These are phyloP conservation scores for Eulemur mongoz DNA, from an alignment of 2,797 vertebrate genomes.

Conservation along the genomic window DNA sequence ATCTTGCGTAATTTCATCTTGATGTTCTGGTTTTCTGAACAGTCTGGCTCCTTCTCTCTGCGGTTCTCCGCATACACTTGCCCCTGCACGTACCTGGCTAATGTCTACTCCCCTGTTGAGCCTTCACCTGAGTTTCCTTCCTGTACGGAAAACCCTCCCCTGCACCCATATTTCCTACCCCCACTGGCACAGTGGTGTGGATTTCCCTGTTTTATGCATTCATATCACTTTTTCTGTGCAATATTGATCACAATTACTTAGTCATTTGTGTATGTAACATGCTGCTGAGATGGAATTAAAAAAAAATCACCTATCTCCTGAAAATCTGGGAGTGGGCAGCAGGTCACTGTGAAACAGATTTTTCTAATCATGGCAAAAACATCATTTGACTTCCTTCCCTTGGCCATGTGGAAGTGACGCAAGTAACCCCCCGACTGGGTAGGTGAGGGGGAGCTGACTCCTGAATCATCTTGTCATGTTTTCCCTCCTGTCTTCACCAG, in stretches of 20 bases:
- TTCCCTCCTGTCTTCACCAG: background rate
- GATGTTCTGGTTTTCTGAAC: background rate
- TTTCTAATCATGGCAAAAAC: background rate
- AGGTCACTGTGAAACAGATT: background rate
- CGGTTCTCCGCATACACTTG: accelerated
- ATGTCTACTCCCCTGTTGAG: background rate
- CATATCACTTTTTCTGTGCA: background rate
- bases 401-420: background rate
- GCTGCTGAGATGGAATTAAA: background rate
- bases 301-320: background rate
- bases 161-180: background rate
- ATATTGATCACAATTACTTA: background rate
- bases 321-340: background rate
- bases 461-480: background rate
- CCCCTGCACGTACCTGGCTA: background rate
- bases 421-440: background rate
- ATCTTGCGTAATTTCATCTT: background rate
- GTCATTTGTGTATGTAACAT: background rate
- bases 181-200: accelerated
- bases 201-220: background rate
- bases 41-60: background rate
- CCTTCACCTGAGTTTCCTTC: background rate
- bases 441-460: background rate
- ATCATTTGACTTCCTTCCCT: background rate
- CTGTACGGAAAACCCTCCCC: background rate